Conservation (phyloP, 35 echinoderm and acorn worm species). For the Anneissia japonica region DNA sequence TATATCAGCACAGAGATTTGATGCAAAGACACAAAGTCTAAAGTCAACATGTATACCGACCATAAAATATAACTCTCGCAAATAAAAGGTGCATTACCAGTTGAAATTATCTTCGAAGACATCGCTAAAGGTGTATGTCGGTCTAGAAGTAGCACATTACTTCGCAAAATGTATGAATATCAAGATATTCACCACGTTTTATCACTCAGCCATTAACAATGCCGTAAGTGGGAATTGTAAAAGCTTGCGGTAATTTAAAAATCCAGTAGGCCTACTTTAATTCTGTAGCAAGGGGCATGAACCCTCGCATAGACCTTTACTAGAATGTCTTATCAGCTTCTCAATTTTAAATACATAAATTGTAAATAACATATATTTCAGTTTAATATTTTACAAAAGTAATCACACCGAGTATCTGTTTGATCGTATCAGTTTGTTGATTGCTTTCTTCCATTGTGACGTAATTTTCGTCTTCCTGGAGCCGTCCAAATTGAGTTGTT, state of each 20-base stretch:
- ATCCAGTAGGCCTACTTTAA: not conserved
- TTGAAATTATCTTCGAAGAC: not conserved
- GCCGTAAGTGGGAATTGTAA: not conserved
- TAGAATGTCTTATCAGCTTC: too few relatives aligned
- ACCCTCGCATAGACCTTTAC: too few relatives aligned
- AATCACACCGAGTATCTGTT: not conserved
- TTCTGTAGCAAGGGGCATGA: not conserved
- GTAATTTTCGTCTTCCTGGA: not conserved
- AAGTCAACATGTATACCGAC: not conserved
- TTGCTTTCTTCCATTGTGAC: not conserved
- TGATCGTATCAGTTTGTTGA: not conserved
- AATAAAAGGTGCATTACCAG: not conserved
- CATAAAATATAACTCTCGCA: not conserved
- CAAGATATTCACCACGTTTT: not conserved
- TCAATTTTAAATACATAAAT: too few relatives aligned
- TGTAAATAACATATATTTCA: too few relatives aligned
- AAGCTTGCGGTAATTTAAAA: not conserved
- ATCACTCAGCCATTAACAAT: not conserved
- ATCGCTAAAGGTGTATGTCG: not conserved
- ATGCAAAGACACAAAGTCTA: too few relatives aligned
- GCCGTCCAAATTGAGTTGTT: not conserved
- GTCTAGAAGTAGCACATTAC: not conserved
- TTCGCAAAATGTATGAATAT: not conserved
- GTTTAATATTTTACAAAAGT: too few relatives aligned
- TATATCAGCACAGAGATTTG: too few relatives aligned